Conservation (phyloP, 2,797 vertebrate species). For the Centropyge bicolor region DNA sequence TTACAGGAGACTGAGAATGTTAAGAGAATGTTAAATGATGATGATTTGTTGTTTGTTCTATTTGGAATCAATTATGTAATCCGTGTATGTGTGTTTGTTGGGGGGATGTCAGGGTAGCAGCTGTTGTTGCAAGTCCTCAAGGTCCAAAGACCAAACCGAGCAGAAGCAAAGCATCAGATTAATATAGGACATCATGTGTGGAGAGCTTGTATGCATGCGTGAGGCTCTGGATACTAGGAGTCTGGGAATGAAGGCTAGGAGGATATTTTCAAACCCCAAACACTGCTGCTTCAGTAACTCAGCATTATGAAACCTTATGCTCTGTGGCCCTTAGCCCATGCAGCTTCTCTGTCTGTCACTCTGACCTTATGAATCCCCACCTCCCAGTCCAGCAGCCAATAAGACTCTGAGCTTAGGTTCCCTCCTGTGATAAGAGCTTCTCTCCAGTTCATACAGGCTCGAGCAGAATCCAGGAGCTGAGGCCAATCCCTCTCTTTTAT, state of each 20-base stretch:
- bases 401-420: constrained; percentile 25
- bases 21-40: neutral
- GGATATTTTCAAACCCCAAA: neutral
- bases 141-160: constrained; percentile 32
- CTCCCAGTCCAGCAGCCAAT: constrained; percentile 70
- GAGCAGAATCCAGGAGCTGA: constrained; percentile 16
- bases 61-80: neutral
- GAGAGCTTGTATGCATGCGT: neutral
- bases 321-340: neutral
- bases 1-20: neutral
- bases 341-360: constrained; percentile 13
- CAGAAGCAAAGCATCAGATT: constrained; percentile 46
- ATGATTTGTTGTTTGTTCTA: neutral
- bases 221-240: neutral
- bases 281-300: neutral
- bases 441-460: constrained; percentile 62
- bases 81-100: constrained; percentile 3
- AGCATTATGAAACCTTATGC: constrained; percentile 27
- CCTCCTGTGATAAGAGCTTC: constrained; percentile 56
- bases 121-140: constrained; percentile 47
- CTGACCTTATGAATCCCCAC: constrained; percentile 43
- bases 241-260: neutral
- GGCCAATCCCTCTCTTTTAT: neutral
- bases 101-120: constrained; percentile 40
- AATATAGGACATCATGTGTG: neutral